Conservation (phyloP, 2,888 invertebrate genomes). For the Meliscaeva auricollis region DNA sequence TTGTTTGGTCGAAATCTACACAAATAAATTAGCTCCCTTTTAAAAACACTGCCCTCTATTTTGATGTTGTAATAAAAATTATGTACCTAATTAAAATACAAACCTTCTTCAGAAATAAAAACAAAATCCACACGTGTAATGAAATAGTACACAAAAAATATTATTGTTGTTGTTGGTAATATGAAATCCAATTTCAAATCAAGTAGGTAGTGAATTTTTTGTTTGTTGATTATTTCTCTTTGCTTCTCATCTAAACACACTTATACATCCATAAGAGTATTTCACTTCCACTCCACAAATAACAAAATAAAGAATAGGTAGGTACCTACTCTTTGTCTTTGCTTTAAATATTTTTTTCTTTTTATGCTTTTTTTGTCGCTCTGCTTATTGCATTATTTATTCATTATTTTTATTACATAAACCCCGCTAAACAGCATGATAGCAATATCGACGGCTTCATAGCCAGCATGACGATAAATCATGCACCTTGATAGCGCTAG, state of each 20-base stretch:
- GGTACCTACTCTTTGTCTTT: slow-evolving; percentile 70
- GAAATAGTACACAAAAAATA: neutral
- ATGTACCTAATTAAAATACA: slow-evolving; percentile 42
- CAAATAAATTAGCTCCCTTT: no score
- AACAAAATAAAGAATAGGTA: slow-evolving; percentile 9
- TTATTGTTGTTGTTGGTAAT: neutral
- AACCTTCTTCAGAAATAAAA: slow-evolving; percentile 57
- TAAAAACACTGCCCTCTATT: neutral
- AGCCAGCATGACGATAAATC: slow-evolving; percentile 70
- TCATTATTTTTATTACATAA: slow-evolving; percentile 72
- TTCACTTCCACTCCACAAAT: slow-evolving; percentile 15
- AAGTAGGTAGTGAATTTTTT: slow-evolving; percentile 1
- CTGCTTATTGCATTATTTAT: slow-evolving; percentile 75
- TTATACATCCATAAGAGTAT: slow-evolving; percentile 15
- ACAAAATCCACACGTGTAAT: slow-evolving; percentile 51
- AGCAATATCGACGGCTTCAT: slow-evolving; percentile 8
- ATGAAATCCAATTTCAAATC: slow-evolving; percentile 28
- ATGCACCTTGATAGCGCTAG: slow-evolving; percentile 71
- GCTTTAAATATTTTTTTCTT: slow-evolving; percentile 20
- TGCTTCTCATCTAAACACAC: slow-evolving; percentile 21
- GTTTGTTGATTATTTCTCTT: slow-evolving; percentile 31
- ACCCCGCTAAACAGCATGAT: slow-evolving; percentile 65
- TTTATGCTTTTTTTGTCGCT: slow-evolving; percentile 33
- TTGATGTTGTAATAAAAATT: neutral
- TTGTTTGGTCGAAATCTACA: no score